Percentiles rank a stretch among this genome's conserved stretches.
Evolutionary conservation across 2,888 invertebrate genomes (phyloP).

Genomic region (Cotesia congregata): DNA sequence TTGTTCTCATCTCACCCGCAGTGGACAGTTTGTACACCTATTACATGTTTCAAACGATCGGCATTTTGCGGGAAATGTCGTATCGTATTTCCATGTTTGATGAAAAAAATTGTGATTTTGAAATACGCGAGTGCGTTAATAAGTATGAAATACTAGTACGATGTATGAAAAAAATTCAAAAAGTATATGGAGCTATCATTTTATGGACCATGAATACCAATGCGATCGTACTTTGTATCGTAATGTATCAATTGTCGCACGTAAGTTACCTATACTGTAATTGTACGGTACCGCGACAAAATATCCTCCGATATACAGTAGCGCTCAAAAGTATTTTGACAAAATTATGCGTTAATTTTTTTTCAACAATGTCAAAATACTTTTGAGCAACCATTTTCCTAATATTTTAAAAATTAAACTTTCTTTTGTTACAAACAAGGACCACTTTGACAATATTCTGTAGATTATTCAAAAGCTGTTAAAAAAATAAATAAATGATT

Average conservation of each 20-base stretch:
- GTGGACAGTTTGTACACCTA: conserved; percentile 47
- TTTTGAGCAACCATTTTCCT: no score
- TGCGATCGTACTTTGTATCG: conserved; percentile 39
- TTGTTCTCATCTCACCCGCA: conserved; percentile 39
- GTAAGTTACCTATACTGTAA: conserved; percentile 25
- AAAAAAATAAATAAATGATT: no score
- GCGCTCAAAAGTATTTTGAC: no score
- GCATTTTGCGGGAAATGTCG: conserved; percentile 31
- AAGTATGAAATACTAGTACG: conserved; percentile 22
- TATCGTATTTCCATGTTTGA: conserved; percentile 29
- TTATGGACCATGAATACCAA: conserved; percentile 35
- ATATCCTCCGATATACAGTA: no score
- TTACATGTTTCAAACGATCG: conserved; percentile 42
- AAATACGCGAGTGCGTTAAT: conserved; percentile 35
- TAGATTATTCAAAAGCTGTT: no score
- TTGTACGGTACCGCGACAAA: no score
- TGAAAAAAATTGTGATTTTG: background rate
- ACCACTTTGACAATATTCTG: no score
- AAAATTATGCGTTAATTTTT: no score
- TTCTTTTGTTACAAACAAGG: no score
- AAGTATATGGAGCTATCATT: conserved; percentile 43
- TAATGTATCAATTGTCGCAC: conserved; percentile 38
- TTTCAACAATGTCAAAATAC: no score
- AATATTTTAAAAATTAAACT: no score
- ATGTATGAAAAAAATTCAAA: conserved; percentile 38